Evolutionary conservation across 2,113 vertebrate genomes (phyloP).

Genomic region (Malaclemys terrapin): DNA sequence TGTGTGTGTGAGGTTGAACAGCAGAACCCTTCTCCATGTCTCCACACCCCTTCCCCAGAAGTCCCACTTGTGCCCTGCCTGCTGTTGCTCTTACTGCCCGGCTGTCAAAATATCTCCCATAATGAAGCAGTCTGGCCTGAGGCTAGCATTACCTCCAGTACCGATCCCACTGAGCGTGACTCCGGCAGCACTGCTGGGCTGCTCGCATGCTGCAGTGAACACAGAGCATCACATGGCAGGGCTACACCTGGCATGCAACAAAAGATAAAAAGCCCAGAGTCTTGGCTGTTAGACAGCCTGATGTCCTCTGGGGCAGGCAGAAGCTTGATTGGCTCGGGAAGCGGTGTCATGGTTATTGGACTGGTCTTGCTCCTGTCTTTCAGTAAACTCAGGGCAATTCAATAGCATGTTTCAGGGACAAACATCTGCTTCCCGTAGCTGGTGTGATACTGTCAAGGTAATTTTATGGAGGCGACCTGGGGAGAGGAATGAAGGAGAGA

Average conservation of each 20-base stretch:
- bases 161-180: not conserved
- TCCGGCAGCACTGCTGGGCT: constrained; percentile 25
- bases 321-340: not conserved
- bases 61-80: constrained; percentile 11
- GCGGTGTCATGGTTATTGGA: not conserved
- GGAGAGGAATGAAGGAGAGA: not conserved
- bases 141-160: constrained; percentile 46
- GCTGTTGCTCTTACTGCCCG: constrained; percentile 42
- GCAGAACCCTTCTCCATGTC: not conserved
- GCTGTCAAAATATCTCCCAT: constrained; percentile 69
- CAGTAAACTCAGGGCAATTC: rapidly evolving
- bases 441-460: not conserved
- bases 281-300: not conserved
- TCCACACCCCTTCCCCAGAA: not conserved
- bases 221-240: not conserved
- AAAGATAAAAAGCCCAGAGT: not conserved
- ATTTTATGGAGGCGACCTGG: not conserved
- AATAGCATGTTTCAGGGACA: not conserved
- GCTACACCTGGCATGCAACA: constrained; percentile 19
- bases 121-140: constrained; percentile 77
- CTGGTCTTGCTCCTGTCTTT: not conserved
- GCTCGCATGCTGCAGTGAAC: not conserved
- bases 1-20: not conserved
- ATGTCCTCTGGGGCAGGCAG: not conserved
- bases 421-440: not conserved